Base-by-base conservation (phyloP, 2,113 vertebrate genomes). In the Chionis minor region DNA sequence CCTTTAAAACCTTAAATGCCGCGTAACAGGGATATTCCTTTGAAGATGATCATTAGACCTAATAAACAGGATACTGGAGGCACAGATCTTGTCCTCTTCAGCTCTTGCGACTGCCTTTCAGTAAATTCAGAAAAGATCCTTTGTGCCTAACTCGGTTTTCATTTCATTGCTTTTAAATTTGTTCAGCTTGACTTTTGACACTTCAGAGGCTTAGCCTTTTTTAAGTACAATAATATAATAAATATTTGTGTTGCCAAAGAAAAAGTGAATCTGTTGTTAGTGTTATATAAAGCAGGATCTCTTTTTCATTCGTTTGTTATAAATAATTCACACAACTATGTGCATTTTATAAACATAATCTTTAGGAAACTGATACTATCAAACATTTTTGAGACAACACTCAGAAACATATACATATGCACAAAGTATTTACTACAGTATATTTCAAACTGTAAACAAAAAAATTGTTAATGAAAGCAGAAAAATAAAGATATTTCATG, bases 171-270 rank as follows among this genome's bases (percentile, higher is more conserved):
- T 97, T 97, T 98, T 98, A 97, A 96, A 97, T 98, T 98, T 98
- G 97, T 97, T 98, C 96, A 96, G 97, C 97, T 98, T 97, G 97
- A 98, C 97, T 98, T 98, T 55, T 97, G 97, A 97, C 97, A 98
- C 97, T 97, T 97, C 24, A 63, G 78, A 92, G 90, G 94, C 96
- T 97, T 95, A 92, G 93, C 59, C 90, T 82, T 96, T 95, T 94
- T 78, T 63, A 95, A 96, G 94, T 91, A 96, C 82, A 91, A 96
- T 93, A 96, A 95, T 96, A 96, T 97, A 97, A 97, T 97, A 98
- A 98, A 98, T 97, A 98, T 97, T 97, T 98, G 97, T 94, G 95
- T 94, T 97, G 93, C 95, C 81, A 80, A 92, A 97, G 95, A 97
- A 86, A 91, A 96, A 78, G 75, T 81, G 95, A 93, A 92, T 97